Conservation (phyloP, 2,113 vertebrate genomes). For the Benitochromis conjunctus region DNA sequence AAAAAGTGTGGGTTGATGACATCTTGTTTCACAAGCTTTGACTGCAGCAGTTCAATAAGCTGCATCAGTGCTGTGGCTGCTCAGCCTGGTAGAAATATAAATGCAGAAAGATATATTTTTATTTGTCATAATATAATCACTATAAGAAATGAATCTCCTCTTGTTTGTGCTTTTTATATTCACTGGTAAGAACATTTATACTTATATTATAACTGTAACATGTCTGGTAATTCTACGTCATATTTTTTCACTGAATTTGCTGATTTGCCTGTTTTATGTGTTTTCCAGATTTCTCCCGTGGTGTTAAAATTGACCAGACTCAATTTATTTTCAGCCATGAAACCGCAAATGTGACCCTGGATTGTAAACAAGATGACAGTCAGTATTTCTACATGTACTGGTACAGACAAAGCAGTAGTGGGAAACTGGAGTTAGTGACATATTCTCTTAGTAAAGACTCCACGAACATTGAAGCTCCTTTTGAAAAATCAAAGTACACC, state of each 20-base stretch:
- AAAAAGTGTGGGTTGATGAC: neutral
- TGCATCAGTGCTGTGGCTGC: neutral
- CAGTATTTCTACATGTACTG: conserved; percentile 8
- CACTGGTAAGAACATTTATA: neutral
- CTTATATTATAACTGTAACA: neutral
- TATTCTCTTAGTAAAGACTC: neutral
- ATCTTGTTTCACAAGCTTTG: neutral
- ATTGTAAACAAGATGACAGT: conserved; percentile 36
- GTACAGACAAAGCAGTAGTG: neutral
- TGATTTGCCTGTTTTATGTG: rapidly evolving
- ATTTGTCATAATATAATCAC: neutral
- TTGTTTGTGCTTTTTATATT: neutral
- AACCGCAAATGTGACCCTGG: neutral
- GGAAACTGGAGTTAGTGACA: neutral
- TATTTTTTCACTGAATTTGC: neutral
- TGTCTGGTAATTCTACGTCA: neutral
- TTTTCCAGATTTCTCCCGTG: neutral
- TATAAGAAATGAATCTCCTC: neutral
- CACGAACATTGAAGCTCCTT: neutral
- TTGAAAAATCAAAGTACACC: neutral
- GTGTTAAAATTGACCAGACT: neutral
- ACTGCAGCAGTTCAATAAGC: neutral
- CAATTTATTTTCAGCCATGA: neutral
- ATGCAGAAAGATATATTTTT: neutral
- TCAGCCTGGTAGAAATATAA: rapidly evolving